Evolutionary conservation across 2,888 invertebrate genomes (phyloP).

Genomic region (Spialia ferax): DNA sequence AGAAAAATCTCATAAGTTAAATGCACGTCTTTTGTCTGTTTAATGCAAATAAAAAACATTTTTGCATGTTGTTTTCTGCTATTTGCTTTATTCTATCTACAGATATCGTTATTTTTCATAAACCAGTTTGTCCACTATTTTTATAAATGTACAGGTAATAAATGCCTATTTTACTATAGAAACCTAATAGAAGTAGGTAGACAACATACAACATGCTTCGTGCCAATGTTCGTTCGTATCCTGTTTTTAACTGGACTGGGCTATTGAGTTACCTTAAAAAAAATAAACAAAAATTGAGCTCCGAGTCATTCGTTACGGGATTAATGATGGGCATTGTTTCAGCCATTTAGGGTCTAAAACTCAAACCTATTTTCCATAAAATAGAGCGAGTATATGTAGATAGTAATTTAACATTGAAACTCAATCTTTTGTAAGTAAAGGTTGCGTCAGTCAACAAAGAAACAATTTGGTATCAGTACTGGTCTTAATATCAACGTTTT

Average conservation of each 20-base stretch:
- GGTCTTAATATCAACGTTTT: too few species aligned
- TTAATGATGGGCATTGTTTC: conserved; percentile 77
- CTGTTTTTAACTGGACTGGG: conserved; percentile 69
- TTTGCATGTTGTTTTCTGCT: too few species aligned
- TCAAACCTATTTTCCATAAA: conserved; percentile 60
- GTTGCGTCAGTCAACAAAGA: too few species aligned
- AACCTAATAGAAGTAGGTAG: too few species aligned
- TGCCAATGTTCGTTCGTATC: conserved; percentile 76
- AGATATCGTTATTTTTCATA: too few species aligned
- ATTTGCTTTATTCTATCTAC: too few species aligned
- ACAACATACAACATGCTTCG: conserved; percentile 70
- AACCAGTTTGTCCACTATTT: conserved; percentile 43
- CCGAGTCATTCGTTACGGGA: conserved; percentile 75
- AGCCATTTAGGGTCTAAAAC: conserved; percentile 51
- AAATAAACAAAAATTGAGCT: conserved; percentile 79
- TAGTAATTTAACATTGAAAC: not conserved
- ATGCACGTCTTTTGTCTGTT: not conserved
- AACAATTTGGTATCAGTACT: too few species aligned
- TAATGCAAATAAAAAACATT: too few species aligned
- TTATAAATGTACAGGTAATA: too few species aligned
- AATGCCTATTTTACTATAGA: too few species aligned
- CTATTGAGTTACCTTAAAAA: conserved; percentile 72
- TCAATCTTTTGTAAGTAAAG: too few species aligned
- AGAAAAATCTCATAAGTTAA: not conserved
- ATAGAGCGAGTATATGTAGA: too few species aligned